phyloP scores from a whole-genome alignment of 2,797 vertebrate genomes.

The Coreius guichenoti region DNA sequence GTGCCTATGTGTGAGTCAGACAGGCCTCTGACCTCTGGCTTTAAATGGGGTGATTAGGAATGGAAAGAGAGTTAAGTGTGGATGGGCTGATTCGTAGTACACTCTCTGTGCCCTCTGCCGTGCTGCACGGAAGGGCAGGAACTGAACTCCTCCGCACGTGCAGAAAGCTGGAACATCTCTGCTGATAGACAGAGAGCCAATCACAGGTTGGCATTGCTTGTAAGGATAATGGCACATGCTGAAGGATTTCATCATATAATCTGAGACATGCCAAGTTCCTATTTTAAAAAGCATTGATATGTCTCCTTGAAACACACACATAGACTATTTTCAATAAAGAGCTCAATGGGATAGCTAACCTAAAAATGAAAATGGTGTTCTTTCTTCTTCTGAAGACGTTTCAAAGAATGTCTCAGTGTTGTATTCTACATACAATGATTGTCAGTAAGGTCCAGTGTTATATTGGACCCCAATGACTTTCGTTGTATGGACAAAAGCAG shows the following conservation, averaged over 20 bases:
- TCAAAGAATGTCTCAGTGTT: not conserved
- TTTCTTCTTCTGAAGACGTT: not conserved
- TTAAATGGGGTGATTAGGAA: slow-evolving; percentile 53
- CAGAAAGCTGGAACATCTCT: slow-evolving; percentile 27
- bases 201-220: slow-evolving; percentile 24
- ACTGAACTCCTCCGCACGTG: slow-evolving; percentile 35
- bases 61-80: slow-evolving; percentile 53
- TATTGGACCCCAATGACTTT: not conserved
- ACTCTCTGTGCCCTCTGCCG: slow-evolving; percentile 23
- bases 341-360: not conserved
- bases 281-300: not conserved
- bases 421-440: not conserved
- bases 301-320: not conserved
- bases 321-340: not conserved
- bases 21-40: slow-evolving; percentile 32
- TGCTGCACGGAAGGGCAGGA: slow-evolving; percentile 31
- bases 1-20: slow-evolving; percentile 49
- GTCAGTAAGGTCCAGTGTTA: not conserved
- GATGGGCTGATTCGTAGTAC: slow-evolving; percentile 38
- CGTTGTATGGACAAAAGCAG: not conserved
- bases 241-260: slow-evolving; percentile 23
- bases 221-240: slow-evolving; percentile 3
- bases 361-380: not conserved
- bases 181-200: slow-evolving; percentile 43
- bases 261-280: not conserved